phyloP scores from a whole-genome alignment of 2,888 invertebrate genomes.

The Mythimna albipuncta region DNA sequence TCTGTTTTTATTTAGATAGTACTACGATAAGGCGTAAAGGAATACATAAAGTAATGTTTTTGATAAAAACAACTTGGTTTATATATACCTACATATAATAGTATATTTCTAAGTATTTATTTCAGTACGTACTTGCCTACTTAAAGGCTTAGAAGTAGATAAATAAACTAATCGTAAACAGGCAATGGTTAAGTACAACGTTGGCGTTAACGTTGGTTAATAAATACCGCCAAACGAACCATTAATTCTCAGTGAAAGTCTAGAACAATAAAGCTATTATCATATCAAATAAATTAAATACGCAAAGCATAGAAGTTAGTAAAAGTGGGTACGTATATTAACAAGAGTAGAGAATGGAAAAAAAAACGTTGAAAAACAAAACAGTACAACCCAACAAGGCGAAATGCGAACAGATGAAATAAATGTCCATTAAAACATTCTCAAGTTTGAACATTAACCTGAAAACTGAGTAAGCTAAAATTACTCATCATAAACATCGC shows the following conservation, averaged over 20 bases:
- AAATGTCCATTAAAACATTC: slow-evolving; percentile 63
- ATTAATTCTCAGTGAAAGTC: slow-evolving; percentile 43
- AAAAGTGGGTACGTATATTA: slow-evolving; percentile 42
- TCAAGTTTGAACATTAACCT: slow-evolving; percentile 71
- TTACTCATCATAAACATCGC: slow-evolving; percentile 65
- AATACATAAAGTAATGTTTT: slow-evolving; percentile 16
- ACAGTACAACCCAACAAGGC: slow-evolving; percentile 40
- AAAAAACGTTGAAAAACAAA: slow-evolving; percentile 35
- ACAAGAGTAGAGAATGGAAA: slow-evolving; percentile 44
- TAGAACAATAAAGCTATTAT: slow-evolving; percentile 47
- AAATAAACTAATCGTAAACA: background rate
- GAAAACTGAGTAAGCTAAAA: slow-evolving; percentile 65
- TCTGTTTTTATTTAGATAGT: slow-evolving; percentile 33
- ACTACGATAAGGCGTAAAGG: slow-evolving; percentile 5
- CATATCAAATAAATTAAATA: slow-evolving; percentile 34
- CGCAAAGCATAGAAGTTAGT: slow-evolving; percentile 30
- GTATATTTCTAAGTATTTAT: slow-evolving; percentile 3
- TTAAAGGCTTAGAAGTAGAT: background rate
- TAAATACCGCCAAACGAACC: slow-evolving; percentile 6
- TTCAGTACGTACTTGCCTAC: background rate
- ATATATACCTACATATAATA: no score
- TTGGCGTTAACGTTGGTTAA: slow-evolving; percentile 10
- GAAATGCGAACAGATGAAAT: slow-evolving; percentile 61
- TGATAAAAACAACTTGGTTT: background rate
- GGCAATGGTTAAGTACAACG: background rate